Base-by-base conservation (phyloP, 1,140 invertebrate species). In the Drosophila baimaii region DNA sequence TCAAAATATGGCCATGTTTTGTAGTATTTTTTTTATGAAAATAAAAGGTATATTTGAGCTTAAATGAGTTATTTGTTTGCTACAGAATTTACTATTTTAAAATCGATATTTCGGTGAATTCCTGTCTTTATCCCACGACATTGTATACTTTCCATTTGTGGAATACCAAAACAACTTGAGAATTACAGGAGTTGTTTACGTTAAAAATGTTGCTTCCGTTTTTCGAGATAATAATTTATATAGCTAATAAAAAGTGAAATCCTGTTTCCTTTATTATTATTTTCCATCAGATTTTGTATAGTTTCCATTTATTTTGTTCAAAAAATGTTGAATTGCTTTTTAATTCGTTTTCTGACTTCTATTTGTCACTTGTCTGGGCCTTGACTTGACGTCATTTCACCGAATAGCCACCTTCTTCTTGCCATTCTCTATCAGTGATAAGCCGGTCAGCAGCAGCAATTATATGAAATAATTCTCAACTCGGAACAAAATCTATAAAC, bases 321-420 rank as follows among this genome's bases (percentile, higher is more conserved):
- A 19, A 44, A 13, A 31, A 35, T 47, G 12, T 33, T 25, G 3
- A 33, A 57, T 57, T 17, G 27, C n/a, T 46, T 41, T 55, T 75
- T 74, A 54, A 64, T 75, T 44, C 35, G 37, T 39, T 71, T 71
- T 70, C 43, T 49, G 51, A 47, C 51, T 75, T 55, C 15, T 74
- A 75, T 65, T 75, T 75, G 71, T 65, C 72, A 75, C 51, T 71
- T 54, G 51, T 23, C 51, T 54, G 51, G 31, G 51, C 13, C 31
- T 54, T 47, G 43, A 31, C 31, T 56, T 75, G 72, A 75, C 72
- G 72, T 75, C 72, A 75, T 75, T 75, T 51, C 49, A 27, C n/a
- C 19, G 27, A 69, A 55, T 29, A 69, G 35, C 64, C n/a, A n/a
- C 15, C 43, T 59, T 44, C 46, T 46, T 52, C 43, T 68, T 62